phyloP scores from a whole-genome alignment of 2,888 invertebrate species.

The Leptopilina myrica region DNA sequence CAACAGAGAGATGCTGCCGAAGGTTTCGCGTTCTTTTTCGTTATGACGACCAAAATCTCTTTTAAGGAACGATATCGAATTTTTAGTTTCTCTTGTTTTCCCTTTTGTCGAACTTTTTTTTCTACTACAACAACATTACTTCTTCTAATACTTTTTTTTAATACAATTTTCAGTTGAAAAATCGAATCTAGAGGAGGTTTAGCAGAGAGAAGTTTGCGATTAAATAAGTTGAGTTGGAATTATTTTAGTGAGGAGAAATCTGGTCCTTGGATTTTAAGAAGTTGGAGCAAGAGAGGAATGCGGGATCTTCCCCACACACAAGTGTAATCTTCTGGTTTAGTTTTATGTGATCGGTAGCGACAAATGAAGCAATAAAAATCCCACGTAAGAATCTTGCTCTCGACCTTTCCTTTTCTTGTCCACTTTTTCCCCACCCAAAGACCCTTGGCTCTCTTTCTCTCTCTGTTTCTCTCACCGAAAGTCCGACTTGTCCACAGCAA shows the following conservation, averaged over 20 bases:
- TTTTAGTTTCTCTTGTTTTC: too few relatives aligned
- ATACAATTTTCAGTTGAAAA: too few relatives aligned
- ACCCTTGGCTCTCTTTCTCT: constrained; percentile 47
- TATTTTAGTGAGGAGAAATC: background rate
- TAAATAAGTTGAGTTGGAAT: background rate
- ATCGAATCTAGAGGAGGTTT: too few relatives aligned
- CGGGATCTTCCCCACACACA: constrained; percentile 8
- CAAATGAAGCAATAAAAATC: constrained; percentile 42
- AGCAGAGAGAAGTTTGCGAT: background rate
- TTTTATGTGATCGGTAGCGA: constrained; percentile 37
- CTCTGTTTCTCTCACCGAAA: constrained; percentile 45
- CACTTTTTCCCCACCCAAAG: constrained; percentile 43
- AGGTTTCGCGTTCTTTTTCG: constrained; percentile 51
- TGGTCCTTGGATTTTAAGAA: constrained; percentile 12
- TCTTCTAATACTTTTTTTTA: too few relatives aligned
- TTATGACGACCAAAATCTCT: background rate
- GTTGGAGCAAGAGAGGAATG: constrained; percentile 17
- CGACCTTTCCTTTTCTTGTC: constrained; percentile 41
- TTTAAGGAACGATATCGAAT: constrained; percentile 1
- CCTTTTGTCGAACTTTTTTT: too few relatives aligned
- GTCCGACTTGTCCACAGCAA: constrained; percentile 19
- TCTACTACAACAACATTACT: too few relatives aligned
- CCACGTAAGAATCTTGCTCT: constrained; percentile 32
- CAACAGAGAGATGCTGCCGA: constrained; percentile 49
- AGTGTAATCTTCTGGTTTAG: constrained; percentile 32